A percentile compares a stretch with the other conserved stretches of the same genome.
Evolutionary conservation across 2,113 vertebrate species (phyloP).

Genomic region (Aphyosemion australe): DNA sequence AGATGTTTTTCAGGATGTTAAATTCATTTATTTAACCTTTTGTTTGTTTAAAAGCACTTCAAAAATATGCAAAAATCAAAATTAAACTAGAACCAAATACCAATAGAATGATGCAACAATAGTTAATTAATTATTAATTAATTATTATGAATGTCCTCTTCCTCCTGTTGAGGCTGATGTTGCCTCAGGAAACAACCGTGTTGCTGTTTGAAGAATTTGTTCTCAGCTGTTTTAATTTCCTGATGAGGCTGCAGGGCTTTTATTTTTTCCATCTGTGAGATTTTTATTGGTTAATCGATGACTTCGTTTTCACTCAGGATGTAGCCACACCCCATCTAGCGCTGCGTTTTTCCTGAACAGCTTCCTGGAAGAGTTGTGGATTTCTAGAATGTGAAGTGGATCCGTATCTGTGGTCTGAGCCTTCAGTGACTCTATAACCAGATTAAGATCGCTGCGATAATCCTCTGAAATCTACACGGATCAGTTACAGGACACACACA

Average conservation of each 20-base stretch:
- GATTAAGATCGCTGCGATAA: slow-evolving; percentile 53
- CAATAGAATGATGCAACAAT: no score
- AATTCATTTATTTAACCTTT: no score
- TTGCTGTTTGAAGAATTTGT: no score
- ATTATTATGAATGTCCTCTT: no score
- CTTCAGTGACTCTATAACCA: slow-evolving; percentile 8
- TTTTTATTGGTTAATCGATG: slow-evolving; percentile 46
- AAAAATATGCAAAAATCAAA: no score
- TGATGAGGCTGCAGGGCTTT: slow-evolving; percentile 3
- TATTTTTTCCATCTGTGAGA: slow-evolving; percentile 1
- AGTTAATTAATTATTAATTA: no score
- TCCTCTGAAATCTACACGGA: slow-evolving; percentile 52
- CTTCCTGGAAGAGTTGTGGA: background rate
- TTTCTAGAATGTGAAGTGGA: slow-evolving; percentile 1
- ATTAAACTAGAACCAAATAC: no score
- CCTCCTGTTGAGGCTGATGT: no score
- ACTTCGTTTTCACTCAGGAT: slow-evolving; percentile 20
- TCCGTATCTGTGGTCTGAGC: background rate
- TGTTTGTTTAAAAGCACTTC: no score
- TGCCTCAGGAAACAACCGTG: no score
- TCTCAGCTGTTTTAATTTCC: background rate
- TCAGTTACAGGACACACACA: slow-evolving; percentile 39
- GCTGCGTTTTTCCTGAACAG: background rate
- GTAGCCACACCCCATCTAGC: slow-evolving; percentile 5
- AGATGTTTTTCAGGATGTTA: no score